Evolutionary conservation across 2,113 vertebrate genomes (phyloP), one percentile per base, ranked within the genome.

Genomic region (Plotosus lineatus): DNA sequence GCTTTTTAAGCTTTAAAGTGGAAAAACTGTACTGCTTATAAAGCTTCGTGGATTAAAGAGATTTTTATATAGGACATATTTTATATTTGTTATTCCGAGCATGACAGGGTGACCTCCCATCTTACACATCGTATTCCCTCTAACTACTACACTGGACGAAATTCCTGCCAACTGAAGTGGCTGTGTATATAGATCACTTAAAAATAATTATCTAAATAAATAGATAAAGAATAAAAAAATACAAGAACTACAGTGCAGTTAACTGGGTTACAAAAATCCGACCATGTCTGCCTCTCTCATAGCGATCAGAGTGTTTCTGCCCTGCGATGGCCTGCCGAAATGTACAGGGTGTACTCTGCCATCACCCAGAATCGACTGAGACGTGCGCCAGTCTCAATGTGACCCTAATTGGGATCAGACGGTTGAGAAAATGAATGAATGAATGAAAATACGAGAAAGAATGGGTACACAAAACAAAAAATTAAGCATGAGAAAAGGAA

Each of bases 1-100:
- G 44, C 65, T 66, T 65, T 73, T 73, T 72, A 69, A 84, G 66
- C 74, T 36, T 73, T 55, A 66, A 77, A 80, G 15, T 10, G 31
- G 65, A 53, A 77, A 72, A 21, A 26, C 26, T 46, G 55, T 71
- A 26, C 33, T 63, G 61, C 42, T 44, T 80, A 53, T 84, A 66
- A 84, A 72, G 78, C 69, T 71, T 79, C 36, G 2, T 33, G 50
- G 58, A 28, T 58, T 33, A 51, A 53, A 51, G 23, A 51, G 33
- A 36, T 21, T 50, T 38, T n/a, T 23, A 21, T 33, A 21, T 11
- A 38, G 28, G 42, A 63, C 10, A 12, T 56, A 44, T 77, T 77
- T 33, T 38, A 58, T 15, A 28, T 56, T 21, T 61, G 26, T 65
- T 50, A 15, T 33, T 56, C 58, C 36, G 36, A 50, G 19, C 36